Evolutionary conservation across 2,888 invertebrate genomes (phyloP), one percentile per base, ranked within the genome.

Genomic region (Orthosia incerta): DNA sequence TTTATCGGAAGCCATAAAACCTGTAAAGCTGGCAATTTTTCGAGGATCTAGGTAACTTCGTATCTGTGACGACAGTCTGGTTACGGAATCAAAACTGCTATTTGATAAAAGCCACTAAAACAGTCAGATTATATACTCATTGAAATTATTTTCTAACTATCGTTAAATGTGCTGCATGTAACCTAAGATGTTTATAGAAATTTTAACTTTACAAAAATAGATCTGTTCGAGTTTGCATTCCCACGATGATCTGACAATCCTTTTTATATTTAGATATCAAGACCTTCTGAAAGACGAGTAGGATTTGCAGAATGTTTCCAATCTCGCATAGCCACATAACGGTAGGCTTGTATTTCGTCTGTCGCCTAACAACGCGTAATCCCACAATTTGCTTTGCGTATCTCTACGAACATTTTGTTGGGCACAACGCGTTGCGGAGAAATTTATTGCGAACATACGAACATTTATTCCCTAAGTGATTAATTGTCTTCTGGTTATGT

Each of bases 381-480:
- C 70, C 67, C 50, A 62, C 67, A 79, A 82, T 81, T 79, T 71
- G 67, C 74, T 65, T 65, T 68, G 55, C 70, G 74, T 79, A 74
- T 74, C 69, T 74, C 59, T 39, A 56, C 64, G 48, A 67, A 57
- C 83, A 79, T 82, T 82, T 74, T 65, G 70, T 74, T 67, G 15
- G 39, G 68, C 57, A 62, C 60, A 79, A 59, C 59, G 71, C 59
- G 74, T 68, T 64, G 51, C 46, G 45, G 46, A 59, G 76, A 83
- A 72, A 82, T 82, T 82, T 82, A 82, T 82, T 72, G 72, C 83
- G 51, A 64, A 31, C 76, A 53, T 51, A 61, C 60, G 59, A 55
- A 76, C 82, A 68, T 82, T 82, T 79, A 82, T 83, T 82, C 61
- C 48, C 67, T 53, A 64, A 76, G 82, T 82, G 80, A 82, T 82